Evolutionary conservation across 2,113 vertebrate species (phyloP), one percentile per base, ranked within the genome.

Genomic region (Electrona antarctica): DNA sequence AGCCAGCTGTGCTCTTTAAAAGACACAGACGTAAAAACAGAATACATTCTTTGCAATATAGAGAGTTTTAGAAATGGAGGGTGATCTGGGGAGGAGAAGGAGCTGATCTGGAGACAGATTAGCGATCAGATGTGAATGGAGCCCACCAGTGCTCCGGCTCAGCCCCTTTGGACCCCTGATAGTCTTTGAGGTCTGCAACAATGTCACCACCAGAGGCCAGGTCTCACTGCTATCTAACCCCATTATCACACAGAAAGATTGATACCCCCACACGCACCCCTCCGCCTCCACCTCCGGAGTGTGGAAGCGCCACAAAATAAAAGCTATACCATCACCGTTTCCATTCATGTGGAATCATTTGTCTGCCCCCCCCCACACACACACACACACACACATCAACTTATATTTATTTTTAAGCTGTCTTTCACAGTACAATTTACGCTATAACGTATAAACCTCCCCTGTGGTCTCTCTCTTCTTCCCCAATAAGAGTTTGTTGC

Each of bases 131-230:
- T 79, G 88, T 95, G 94, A 96, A 96, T 93, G 91, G 92, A 92
- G 60, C 79, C 89, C 91, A 93, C 92, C 91, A 88, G 91, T 89
- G 90, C 84, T 82, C 82, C 64, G 75, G 91, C 90, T 92, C 92
- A 93, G 94, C 90, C 90, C 75, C 76, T 41, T 21, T 70, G 92
- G 86, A 92, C 81, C 93, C 92, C 92, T 85, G 82, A 89, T 90
- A 89, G 82, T 93, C 88, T 94, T 95, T 95, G 92, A 95, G 93
- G 54, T 81, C 85, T 75, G 69, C 49, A 94, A 91, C 94, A 95
- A 94, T 95, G 91, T 94, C 94, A 84, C 93, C 92, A 93, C 92
- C 93, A 95, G 94, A 94, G 92, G 87, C 93, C 90, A 3, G 91
- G 89, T 89, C 93, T 93, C 91, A 86, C 83, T 91, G 92, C 89